Evolutionary conservation across 2,113 vertebrate genomes (phyloP).

Genomic region (Hippopotamus amphibius): DNA sequence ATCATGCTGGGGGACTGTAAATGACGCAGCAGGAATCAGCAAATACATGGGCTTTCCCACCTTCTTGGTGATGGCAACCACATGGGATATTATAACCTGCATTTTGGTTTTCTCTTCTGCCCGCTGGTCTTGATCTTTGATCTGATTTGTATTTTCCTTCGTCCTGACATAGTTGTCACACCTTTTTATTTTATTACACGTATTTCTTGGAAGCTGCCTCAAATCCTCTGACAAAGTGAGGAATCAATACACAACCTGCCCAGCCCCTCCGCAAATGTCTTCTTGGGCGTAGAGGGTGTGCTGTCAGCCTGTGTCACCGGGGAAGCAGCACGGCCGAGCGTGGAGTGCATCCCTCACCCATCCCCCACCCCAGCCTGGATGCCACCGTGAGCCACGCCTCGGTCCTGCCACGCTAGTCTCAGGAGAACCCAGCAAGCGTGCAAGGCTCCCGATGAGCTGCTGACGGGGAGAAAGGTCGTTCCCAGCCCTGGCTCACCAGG

Average conservation of each 20-base stretch:
- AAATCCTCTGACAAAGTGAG: conserved; percentile 19
- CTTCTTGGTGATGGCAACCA: neutral
- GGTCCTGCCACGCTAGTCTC: neutral
- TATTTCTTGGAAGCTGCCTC: conserved; percentile 10
- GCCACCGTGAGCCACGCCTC: no score
- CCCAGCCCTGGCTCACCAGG: neutral
- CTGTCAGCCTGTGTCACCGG: no score
- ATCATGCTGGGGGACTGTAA: neutral
- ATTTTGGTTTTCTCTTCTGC: conserved; percentile 4
- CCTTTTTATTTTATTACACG: conserved; percentile 24
- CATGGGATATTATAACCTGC: neutral
- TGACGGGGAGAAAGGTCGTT: neutral
- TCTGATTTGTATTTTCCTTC: conserved; percentile 36
- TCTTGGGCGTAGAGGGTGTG: fast-evolving
- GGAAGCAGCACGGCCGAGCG: neutral
- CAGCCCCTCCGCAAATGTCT: neutral
- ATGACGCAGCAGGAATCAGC: neutral
- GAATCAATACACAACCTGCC: neutral
- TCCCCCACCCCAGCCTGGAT: no score
- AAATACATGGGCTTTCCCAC: neutral
- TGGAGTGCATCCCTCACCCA: fast-evolving
- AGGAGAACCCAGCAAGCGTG: neutral
- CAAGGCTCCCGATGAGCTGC: neutral
- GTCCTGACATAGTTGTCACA: conserved; percentile 19
- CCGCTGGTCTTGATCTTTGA: neutral